phyloP scores from a whole-genome alignment of 2,113 vertebrate genomes.

The Noturus placidus region DNA sequence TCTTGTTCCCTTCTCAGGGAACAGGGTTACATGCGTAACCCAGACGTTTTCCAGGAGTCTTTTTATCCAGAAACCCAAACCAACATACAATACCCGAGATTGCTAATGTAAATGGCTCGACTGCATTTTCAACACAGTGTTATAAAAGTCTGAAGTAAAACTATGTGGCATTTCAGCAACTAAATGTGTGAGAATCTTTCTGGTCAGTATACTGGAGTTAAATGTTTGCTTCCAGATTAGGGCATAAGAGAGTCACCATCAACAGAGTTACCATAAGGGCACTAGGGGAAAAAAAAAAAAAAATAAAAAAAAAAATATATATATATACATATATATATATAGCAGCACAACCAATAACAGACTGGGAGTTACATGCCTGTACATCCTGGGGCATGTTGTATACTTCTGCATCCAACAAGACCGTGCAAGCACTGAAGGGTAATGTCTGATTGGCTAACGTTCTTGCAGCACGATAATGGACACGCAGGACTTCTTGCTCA shows the following conservation, averaged over 20 bases:
- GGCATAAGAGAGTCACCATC: not conserved
- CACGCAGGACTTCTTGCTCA: conserved; percentile 94
- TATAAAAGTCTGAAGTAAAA: not conserved
- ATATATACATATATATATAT: no score
- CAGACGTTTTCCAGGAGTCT: not conserved
- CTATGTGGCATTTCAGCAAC: not conserved
- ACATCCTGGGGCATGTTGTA: conserved; percentile 95
- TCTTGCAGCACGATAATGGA: conserved; percentile 95
- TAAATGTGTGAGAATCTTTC: not conserved
- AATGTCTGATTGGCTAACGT: conserved; percentile 95
- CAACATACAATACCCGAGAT: not conserved
- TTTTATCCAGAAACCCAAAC: not conserved
- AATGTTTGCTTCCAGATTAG: not conserved
- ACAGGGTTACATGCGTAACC: no score
- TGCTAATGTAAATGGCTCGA: not conserved
- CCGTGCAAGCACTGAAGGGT: conserved; percentile 96
- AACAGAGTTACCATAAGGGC: not conserved
- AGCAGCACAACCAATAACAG: not conserved
- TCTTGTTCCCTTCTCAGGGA: no score
- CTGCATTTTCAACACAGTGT: not conserved
- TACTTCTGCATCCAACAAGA: conserved; percentile 93
- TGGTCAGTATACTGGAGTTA: not conserved
- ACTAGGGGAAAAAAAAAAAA: not conserved
- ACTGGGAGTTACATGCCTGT: conserved; percentile 74
- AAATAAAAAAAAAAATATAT: no score